Conservation (phyloP, 2,113 vertebrate genomes). For the Platanista minor region DNA sequence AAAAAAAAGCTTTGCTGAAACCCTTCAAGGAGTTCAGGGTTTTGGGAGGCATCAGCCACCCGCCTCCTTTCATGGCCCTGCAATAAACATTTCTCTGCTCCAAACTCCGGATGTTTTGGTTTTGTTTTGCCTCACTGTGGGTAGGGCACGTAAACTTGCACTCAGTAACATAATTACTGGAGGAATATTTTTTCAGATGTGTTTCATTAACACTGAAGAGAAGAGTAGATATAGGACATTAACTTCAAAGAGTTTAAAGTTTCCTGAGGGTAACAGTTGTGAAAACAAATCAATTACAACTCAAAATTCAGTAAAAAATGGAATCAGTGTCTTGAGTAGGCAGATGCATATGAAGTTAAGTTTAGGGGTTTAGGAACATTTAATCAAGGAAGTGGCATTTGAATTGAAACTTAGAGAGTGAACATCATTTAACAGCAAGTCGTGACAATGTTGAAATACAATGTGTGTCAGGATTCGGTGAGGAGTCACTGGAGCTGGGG, state of each 20-base stretch:
- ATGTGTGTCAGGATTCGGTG: background rate
- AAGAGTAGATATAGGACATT: background rate
- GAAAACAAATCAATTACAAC: conserved; percentile 22
- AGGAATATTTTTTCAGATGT: background rate
- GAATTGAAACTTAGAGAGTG: background rate
- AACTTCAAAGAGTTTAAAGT: background rate
- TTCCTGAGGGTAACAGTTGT: background rate
- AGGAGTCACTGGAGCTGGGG: background rate
- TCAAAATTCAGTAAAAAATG: conserved; percentile 7
- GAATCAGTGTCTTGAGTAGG: background rate
- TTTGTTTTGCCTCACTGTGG: background rate
- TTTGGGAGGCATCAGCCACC: background rate
- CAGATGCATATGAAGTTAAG: conserved; percentile 9
- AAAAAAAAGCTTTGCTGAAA: background rate
- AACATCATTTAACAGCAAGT: background rate
- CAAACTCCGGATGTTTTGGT: background rate
- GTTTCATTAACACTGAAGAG: background rate
- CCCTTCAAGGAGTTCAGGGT: background rate
- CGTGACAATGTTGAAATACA: background rate
- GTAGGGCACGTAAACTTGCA: background rate
- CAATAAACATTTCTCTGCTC: background rate
- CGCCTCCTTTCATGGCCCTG: background rate
- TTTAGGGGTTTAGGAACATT: background rate
- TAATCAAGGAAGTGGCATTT: conserved; percentile 8
- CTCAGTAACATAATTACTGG: background rate